phyloP scores from a whole-genome alignment of 2,888 invertebrate genomes.

The Mongoloraphidia duomilia region DNA sequence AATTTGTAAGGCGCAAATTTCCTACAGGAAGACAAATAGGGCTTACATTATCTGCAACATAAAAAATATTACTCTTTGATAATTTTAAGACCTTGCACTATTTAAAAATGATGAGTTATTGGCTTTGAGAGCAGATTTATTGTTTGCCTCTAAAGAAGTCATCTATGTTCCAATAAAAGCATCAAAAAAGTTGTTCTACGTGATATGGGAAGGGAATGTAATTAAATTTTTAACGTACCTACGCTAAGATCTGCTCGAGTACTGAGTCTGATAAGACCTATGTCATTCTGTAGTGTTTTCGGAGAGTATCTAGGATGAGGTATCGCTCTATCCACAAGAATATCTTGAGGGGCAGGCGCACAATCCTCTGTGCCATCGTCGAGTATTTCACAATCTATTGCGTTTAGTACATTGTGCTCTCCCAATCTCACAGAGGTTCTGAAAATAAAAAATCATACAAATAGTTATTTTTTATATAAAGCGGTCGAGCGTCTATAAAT shows the following conservation, averaged over 20 bases:
- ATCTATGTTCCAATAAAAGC: too few relatives aligned
- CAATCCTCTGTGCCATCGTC: slow-evolving; percentile 23
- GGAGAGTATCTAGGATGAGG: slow-evolving; percentile 37
- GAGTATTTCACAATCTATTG: slow-evolving; percentile 28
- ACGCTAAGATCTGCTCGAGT: slow-evolving; percentile 23
- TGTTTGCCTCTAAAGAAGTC: too few relatives aligned
- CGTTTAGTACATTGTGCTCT: slow-evolving; percentile 37
- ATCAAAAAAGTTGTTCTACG: too few relatives aligned
- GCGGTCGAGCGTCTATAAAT: too few relatives aligned
- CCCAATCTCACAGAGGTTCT: slow-evolving; percentile 47
- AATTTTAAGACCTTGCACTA: too few relatives aligned
- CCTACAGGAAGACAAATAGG: slow-evolving; percentile 35
- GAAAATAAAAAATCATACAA: slow-evolving; percentile 8
- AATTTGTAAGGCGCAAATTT: slow-evolving; percentile 22
- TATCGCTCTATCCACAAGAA: slow-evolving; percentile 32
- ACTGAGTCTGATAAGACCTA: slow-evolving; percentile 37
- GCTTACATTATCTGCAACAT: slow-evolving; percentile 25
- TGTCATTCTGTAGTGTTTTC: slow-evolving; percentile 38
- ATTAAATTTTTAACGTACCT: neutral
- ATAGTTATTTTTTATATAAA: neutral
- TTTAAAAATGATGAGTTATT: neutral
- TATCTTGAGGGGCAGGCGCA: slow-evolving; percentile 34
- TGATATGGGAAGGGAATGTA: too few relatives aligned
- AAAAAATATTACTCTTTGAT: slow-evolving; percentile 6
- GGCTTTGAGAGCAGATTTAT: neutral